These are phyloP conservation scores for Venturia canescens DNA, from an alignment of 1,140 invertebrate genomes.

Conservation along the genomic window DNA sequence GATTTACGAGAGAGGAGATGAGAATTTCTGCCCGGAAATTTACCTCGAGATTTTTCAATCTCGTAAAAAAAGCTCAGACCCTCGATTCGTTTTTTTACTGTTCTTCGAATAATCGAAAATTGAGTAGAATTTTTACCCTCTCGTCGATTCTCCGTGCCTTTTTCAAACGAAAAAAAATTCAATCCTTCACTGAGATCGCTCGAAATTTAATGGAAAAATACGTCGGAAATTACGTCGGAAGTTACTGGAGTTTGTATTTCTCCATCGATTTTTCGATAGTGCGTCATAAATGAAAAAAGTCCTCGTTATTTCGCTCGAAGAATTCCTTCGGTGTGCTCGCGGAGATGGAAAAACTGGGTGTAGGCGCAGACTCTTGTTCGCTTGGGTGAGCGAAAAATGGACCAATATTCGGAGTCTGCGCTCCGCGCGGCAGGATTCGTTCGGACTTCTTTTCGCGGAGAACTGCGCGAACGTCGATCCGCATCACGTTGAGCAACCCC, in stretches of 20 bases:
- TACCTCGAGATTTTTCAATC: no score
- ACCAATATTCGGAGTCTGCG: conserved; percentile 46
- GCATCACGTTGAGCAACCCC: neutral
- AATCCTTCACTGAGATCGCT: no score
- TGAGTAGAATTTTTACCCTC: no score
- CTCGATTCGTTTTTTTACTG: no score
- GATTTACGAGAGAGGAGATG: no score
- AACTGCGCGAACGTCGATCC: no score
- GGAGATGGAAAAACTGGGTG: neutral
- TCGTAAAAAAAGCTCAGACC: no score
- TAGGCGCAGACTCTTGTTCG: conserved; percentile 28
- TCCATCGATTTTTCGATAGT: neutral
- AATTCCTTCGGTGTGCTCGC: conserved; percentile 4
- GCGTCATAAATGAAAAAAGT: conserved; percentile 10
- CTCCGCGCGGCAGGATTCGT: neutral
- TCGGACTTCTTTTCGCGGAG: neutral
- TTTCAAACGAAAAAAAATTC: no score
- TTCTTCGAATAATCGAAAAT: no score
- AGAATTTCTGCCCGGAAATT: no score
- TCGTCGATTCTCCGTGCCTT: no score
- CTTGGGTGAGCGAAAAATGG: conserved; percentile 16
- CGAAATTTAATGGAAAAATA: neutral
- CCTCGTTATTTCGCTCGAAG: conserved; percentile 24
- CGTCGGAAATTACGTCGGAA: neutral
- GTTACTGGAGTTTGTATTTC: neutral